Percentiles rank a stretch among this genome's conserved stretches.
Conservation (phyloP, 2,113 vertebrate genomes). For the Clarias batrachus region DNA sequence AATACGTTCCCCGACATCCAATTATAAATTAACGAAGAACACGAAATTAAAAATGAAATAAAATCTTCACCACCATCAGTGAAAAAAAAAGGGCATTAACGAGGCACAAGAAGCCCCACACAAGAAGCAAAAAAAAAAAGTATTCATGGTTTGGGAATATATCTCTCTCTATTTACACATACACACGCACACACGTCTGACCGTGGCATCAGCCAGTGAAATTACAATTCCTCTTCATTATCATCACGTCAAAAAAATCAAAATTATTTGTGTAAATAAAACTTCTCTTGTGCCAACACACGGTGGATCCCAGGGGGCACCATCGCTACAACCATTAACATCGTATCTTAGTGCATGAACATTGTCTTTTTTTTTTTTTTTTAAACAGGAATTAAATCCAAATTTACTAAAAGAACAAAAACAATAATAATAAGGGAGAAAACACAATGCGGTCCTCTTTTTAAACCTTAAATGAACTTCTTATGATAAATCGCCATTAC, state of each 20-base stretch:
- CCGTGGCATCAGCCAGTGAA: neutral
- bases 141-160: neutral
- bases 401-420: neutral
- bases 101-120: conserved; percentile 11
- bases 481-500: neutral
- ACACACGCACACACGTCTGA: neutral
- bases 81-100: conserved; percentile 24
- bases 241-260: neutral
- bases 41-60: conserved; percentile 38
- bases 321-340: neutral
- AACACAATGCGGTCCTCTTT: neutral
- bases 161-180: too few relatives aligned
- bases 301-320: neutral
- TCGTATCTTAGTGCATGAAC: neutral
- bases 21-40: conserved; percentile 71
- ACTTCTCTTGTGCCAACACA: neutral
- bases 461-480: neutral
- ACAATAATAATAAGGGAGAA: neutral
- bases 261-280: neutral
- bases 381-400: neutral
- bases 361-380: neutral
- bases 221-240: neutral
- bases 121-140: neutral
- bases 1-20: conserved; percentile 63
- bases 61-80: neutral